Conservation (phyloP, 2,888 invertebrate genomes). For the Orthosia incerta region DNA sequence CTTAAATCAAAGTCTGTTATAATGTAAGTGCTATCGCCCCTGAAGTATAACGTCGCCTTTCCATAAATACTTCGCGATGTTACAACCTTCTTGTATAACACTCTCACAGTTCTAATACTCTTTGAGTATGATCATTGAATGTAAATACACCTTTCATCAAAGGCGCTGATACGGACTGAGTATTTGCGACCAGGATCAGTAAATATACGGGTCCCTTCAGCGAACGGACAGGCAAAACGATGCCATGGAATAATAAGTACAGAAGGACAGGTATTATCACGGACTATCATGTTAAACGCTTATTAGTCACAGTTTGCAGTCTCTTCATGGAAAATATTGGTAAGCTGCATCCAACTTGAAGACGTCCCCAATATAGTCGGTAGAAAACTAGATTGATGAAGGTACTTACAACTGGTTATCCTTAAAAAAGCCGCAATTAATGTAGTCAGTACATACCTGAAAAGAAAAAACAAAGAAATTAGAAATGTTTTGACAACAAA, state of each 20-base stretch:
- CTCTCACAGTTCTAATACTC: slow-evolving; percentile 7
- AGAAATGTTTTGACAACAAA: not conserved
- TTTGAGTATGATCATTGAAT: slow-evolving; percentile 30
- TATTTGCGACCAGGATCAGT: slow-evolving; percentile 47
- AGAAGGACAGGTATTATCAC: not conserved
- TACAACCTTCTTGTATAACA: slow-evolving; percentile 20
- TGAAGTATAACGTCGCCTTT: not conserved
- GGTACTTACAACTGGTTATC: not conserved
- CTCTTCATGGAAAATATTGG: not conserved
- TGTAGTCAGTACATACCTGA: not conserved
- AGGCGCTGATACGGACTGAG: slow-evolving; percentile 22
- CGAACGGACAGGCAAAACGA: slow-evolving; percentile 7
- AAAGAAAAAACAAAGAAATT: not conserved
- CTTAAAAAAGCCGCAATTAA: not conserved
- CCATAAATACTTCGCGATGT: not conserved
- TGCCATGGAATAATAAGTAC: not conserved
- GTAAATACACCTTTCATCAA: slow-evolving; percentile 40
- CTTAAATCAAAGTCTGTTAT: no score
- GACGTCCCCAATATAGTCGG: not conserved
- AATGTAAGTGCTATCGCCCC: not conserved
- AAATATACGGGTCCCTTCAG: slow-evolving; percentile 36
- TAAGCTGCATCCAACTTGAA: not conserved
- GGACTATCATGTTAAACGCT: no score
- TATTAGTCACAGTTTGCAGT: no score
- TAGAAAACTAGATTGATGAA: not conserved